Evolutionary conservation across 2,113 vertebrate species (phyloP).

Genomic region (Neoarius graeffei): DNA sequence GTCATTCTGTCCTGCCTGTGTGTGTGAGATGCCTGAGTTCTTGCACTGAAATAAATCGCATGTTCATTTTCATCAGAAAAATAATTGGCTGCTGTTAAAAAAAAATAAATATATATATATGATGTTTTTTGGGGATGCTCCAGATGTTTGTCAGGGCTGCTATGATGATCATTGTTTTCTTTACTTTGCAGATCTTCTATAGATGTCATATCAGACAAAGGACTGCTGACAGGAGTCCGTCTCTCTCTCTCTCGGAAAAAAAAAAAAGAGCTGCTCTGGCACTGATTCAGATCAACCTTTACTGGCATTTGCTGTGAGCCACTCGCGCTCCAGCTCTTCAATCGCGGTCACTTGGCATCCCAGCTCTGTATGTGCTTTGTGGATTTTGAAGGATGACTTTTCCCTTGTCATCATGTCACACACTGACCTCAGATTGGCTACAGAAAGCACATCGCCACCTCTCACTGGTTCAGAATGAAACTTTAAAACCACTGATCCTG

Average conservation of each 20-base stretch:
- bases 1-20: not conserved
- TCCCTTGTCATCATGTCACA: conserved; percentile 37
- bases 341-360: conserved; percentile 30
- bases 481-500: not conserved
- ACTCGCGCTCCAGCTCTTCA: not conserved
- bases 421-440: conserved; percentile 31
- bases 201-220: not conserved
- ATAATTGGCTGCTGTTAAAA: conserved; percentile 13
- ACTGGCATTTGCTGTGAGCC: not conserved
- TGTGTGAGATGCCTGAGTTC: not conserved
- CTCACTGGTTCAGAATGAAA: not conserved
- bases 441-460: not conserved
- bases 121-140: not conserved
- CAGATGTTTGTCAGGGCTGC: not conserved
- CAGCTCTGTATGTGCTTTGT: not conserved
- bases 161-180: conserved; percentile 6
- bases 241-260: not conserved
- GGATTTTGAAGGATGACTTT: conserved; percentile 22
- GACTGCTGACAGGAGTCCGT: not conserved
- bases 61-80: not conserved
- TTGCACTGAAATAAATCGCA: conserved; percentile 7
- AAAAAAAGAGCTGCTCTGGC: not conserved
- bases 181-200: not conserved
- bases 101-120: not conserved
- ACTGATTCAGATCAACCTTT: not conserved